phyloP scores from a whole-genome alignment of 2,888 invertebrate species.

The Platynereis dumerilii region DNA sequence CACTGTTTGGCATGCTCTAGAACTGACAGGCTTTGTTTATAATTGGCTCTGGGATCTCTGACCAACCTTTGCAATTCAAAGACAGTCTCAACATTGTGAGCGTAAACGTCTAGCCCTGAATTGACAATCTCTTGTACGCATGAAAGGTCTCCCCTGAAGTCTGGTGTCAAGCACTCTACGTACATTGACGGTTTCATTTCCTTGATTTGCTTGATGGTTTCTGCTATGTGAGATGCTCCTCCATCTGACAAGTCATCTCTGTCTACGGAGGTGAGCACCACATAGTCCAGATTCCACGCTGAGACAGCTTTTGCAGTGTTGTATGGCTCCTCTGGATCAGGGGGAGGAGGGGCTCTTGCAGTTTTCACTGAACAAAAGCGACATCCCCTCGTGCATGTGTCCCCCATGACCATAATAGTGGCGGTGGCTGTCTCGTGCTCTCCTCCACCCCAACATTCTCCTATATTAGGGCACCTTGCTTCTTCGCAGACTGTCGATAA shows the following conservation, averaged over 20 bases:
- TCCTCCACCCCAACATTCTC: slow-evolving; percentile 82
- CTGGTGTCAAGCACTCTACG: slow-evolving; percentile 96
- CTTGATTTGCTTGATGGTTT: slow-evolving; percentile 88
- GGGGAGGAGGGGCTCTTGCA: slow-evolving; percentile 80
- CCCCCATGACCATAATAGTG: slow-evolving; percentile 99
- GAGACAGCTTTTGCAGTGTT: slow-evolving; percentile 92
- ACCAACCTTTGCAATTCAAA: slow-evolving; percentile 85
- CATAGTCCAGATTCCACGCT: slow-evolving; percentile 95
- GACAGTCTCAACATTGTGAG: slow-evolving; percentile 98
- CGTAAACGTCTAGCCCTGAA: slow-evolving; percentile 93
- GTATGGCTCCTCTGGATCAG: slow-evolving; percentile 87
- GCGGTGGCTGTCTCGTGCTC: slow-evolving; percentile 96
- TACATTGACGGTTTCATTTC: slow-evolving; percentile 81
- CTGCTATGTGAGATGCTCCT: slow-evolving; percentile 90
- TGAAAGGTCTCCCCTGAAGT: slow-evolving; percentile 84
- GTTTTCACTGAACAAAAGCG: slow-evolving; percentile 99
- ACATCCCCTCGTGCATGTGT: slow-evolving; percentile 97
- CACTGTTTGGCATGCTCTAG: slow-evolving; percentile 81
- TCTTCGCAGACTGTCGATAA: slow-evolving; percentile 95
- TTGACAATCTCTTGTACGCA: slow-evolving; percentile 78
- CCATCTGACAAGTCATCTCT: slow-evolving; percentile 95
- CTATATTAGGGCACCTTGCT: slow-evolving; percentile 96
- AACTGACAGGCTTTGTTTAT: slow-evolving; percentile 84
- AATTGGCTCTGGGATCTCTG: slow-evolving; percentile 91
- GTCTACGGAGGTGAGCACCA: slow-evolving; percentile 97